A percentile compares a stretch with the other conserved stretches of the same genome.
Conservation (phyloP, 2,113 vertebrate species). For the Cephalophus harveyi region DNA sequence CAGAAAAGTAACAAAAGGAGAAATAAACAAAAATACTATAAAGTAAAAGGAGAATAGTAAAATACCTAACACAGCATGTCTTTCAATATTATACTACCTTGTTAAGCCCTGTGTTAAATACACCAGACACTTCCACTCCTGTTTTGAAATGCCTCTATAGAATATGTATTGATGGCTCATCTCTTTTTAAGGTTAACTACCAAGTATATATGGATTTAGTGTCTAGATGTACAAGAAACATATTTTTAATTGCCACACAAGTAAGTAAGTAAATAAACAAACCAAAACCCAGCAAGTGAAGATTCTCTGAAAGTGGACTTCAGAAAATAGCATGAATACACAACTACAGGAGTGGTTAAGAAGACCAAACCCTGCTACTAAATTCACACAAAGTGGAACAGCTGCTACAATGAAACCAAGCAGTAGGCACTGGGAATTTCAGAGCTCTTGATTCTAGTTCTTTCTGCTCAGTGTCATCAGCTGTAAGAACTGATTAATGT, state of each 20-base stretch:
- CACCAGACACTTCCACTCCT: not conserved
- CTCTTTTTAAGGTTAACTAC: not conserved
- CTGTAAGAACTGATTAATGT: not conserved
- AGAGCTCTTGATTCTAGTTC: not conserved
- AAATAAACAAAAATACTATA: not conserved
- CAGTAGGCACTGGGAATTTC: not conserved
- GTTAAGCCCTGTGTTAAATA: not conserved
- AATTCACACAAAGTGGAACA: not conserved
- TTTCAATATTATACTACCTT: not conserved
- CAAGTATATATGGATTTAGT: not conserved
- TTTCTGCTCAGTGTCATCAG: not conserved
- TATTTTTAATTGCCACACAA: not conserved
- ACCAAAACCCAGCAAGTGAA: not conserved
- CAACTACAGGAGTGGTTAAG: not conserved
- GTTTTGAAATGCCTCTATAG: not conserved
- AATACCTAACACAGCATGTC: not conserved
- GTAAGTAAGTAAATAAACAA: not conserved
- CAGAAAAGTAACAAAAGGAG: not conserved
- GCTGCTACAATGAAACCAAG: not conserved
- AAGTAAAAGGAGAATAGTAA: not conserved
- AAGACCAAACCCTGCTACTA: not conserved
- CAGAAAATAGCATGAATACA: not conserved
- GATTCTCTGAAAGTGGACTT: not conserved
- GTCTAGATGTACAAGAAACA: not conserved
- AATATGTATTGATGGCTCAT: not conserved